Evolutionary conservation across 35 echinoderm and acorn worm species (phyloP), one percentile per base, ranked within the genome.

Genomic region (Amphiura filiformis): DNA sequence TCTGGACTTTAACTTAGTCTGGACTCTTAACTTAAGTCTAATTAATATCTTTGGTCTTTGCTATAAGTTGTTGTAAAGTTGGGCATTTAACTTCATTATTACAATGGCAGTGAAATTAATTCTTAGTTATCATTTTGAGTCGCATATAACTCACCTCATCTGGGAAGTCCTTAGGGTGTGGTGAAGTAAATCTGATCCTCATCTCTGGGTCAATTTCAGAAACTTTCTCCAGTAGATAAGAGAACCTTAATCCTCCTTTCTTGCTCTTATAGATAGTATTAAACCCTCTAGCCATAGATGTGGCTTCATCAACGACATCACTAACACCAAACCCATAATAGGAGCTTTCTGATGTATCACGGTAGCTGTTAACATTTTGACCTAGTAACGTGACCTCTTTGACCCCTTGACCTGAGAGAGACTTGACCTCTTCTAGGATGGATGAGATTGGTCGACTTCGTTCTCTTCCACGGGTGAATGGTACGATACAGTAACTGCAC

Each of bases 101-200:
- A n/a, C n/a, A n/a, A n/a, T n/a, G n/a, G n/a, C n/a, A n/a, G n/a
- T n/a, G n/a, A n/a, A n/a, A n/a, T n/a, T n/a, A n/a, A n/a, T n/a
- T n/a, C n/a, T n/a, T n/a, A n/a, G n/a, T n/a, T n/a, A n/a, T n/a
- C n/a, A n/a, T n/a, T n/a, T n/a, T n/a, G n/a, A n/a, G n/a, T n/a
- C n/a, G n/a, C n/a, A n/a, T n/a, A n/a, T n/a, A n/a, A 52, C 44
- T 20, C 20, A 52, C 96, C 79, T 94, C 92, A 87, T 98, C 96
- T 33, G 96, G 96, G 28, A 98, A 98, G 79, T 98, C 96, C 33
- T 98, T 98, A 15, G 96, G 96, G 79, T 98, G 96, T 39, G 96
- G 96, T 14, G 96, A 98, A 4, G 96, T 98, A 76, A 98, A 98
- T 82, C 96, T 82, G 26, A 98, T 94, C 76, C 96, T 94, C 92